These are phyloP conservation scores for Gambusia affinis DNA, from an alignment of 2,113 vertebrate genomes.

Conservation along the genomic window DNA sequence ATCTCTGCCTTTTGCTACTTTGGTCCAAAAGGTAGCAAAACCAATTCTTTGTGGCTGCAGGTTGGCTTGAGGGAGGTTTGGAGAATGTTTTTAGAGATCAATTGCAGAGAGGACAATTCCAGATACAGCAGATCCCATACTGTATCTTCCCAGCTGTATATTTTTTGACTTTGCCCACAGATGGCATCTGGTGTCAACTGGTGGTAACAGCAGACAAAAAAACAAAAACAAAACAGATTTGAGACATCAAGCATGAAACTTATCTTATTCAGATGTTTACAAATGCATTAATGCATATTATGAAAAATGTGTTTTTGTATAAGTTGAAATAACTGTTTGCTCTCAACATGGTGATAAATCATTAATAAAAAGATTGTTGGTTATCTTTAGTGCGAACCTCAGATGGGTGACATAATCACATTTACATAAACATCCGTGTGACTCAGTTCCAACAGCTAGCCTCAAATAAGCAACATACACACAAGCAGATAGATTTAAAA, in stretches of 20 bases:
- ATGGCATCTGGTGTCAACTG: conserved; percentile 65
- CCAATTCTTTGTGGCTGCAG: conserved; percentile 53
- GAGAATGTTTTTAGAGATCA: conserved; percentile 39
- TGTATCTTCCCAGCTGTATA: conserved; percentile 50
- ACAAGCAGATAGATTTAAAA: conserved; percentile 11
- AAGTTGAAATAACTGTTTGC: not conserved
- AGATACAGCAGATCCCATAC: conserved; percentile 29
- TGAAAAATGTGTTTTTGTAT: not conserved
- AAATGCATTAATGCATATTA: not conserved
- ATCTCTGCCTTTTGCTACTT: conserved; percentile 44
- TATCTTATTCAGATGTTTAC: conserved; percentile 13
- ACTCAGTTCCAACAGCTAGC: conserved; percentile 11
- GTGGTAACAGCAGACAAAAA: conserved; percentile 36
- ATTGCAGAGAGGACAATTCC: conserved; percentile 35
- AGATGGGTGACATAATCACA: conserved; percentile 30
- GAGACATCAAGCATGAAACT: conserved; percentile 29
- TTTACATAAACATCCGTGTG: conserved; percentile 46
- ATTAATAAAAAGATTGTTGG: not conserved
- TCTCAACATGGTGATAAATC: not conserved
- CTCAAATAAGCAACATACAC: conserved; percentile 16
- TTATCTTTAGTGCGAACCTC: conserved; percentile 22
- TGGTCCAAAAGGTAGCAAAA: conserved; percentile 19
- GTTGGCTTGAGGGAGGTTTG: conserved; percentile 50
- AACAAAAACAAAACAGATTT: conserved; percentile 8
- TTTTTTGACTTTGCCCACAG: conserved; percentile 50